Evolutionary conservation across 2,888 invertebrate species (phyloP).

Genomic region (Belgica antarctica): DNA sequence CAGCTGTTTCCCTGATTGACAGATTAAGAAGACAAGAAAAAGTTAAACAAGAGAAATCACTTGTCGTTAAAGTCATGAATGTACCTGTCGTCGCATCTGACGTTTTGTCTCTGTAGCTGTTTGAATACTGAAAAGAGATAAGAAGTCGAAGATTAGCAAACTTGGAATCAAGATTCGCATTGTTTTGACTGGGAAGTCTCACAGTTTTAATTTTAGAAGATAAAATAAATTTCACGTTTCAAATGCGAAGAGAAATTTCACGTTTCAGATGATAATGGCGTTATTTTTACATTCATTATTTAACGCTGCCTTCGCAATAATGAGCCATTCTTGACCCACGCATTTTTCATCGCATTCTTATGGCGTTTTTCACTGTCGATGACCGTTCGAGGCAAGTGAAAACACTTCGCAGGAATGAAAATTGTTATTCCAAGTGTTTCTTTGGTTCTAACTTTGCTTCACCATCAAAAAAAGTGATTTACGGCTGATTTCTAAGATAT

Average conservation of each 20-base stretch:
- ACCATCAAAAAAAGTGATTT: no score
- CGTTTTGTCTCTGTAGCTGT: constrained; percentile 39
- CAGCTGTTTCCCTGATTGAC: constrained; percentile 51
- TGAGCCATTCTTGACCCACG: constrained; percentile 4
- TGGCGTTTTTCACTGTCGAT: neutral
- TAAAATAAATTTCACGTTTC: neutral
- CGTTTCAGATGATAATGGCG: neutral
- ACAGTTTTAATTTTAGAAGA: neutral
- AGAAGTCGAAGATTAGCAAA: neutral
- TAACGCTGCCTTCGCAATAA: neutral
- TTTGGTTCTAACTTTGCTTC: neutral
- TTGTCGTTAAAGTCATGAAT: neutral
- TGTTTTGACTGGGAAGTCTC: neutral
- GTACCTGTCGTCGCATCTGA: constrained; percentile 40
- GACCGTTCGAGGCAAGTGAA: neutral
- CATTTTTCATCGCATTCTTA: neutral
- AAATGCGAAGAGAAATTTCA: no score
- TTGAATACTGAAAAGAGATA: constrained; percentile 37
- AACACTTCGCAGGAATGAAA: neutral
- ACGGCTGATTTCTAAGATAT: neutral
- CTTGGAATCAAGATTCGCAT: neutral
- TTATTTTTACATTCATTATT: neutral
- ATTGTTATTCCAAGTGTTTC: neutral
- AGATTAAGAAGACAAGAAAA: neutral
- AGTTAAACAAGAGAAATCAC: neutral